Evolutionary conservation across 2,797 vertebrate genomes (phyloP), one percentile per base, ranked within the genome.

Genomic region (Acanthis flammea): DNA sequence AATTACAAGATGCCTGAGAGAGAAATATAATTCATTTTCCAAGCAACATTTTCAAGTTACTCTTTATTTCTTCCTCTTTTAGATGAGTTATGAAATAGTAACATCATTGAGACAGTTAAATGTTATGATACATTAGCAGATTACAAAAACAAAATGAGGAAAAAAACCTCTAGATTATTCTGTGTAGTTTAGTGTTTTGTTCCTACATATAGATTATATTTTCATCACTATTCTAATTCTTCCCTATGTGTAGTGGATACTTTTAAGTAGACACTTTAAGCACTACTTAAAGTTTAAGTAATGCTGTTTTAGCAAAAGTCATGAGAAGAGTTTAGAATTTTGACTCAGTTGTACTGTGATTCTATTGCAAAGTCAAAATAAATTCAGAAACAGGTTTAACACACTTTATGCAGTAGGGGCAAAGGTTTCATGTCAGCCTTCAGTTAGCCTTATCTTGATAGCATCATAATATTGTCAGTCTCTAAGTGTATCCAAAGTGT

Each of bases 21-120:
- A 88, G 51, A 96, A 96, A 92, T 82, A 88, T 45, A 95, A 95
- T 95, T 97, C 14, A 48, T 61, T 96, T 97, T 91, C 86, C 95
- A 95, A 96, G 48, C 70, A 92, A 58, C 82, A 68, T 92, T 97
- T 98, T 94, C 19, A 87, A 92, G 65, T 88, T 85, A 85, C 6
- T 86, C 30, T 92, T 90, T 94, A 35, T 24, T 61, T 78, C 55
- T 81, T 90, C 37, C 91, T 90, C 37, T 93, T 92, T 89, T 58
- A 83, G 65, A 92, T 60, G 66, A 93, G 73, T 50, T 54, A 88
- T 44, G 15, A 84, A 91, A 88, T 80, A 94, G 50, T 62, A 94
- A 73, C 24, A 42, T 90, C 63, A 51, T 42, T 95, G 77, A 85
- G 24, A 44, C 60, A 95, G 68, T 37, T 87, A 55, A 73, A 23